Evolutionary conservation across 2,113 vertebrate genomes (phyloP).

Genomic region (Helogale parvula): DNA sequence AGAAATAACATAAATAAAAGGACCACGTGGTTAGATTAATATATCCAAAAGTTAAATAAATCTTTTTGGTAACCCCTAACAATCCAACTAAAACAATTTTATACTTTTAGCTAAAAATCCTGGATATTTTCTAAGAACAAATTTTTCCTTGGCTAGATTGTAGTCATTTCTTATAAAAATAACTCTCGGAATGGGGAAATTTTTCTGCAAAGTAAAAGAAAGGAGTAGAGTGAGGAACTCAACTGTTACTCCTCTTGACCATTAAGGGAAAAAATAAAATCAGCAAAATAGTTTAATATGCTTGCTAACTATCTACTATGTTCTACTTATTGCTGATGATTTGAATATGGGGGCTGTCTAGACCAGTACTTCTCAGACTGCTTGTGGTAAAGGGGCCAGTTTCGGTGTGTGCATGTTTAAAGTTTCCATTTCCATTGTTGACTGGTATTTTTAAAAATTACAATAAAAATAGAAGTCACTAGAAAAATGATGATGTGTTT

Average conservation of each 20-base stretch:
- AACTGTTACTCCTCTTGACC: background rate
- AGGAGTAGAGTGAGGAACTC: background rate
- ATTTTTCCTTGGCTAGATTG: background rate
- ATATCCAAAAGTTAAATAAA: constrained; percentile 36
- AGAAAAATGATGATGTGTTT: background rate
- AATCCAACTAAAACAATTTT: constrained; percentile 24
- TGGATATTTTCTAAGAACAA: constrained; percentile 22
- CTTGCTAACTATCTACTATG: background rate
- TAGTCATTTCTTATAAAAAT: background rate
- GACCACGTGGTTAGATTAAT: background rate
- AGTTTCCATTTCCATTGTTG: background rate
- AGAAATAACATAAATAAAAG: constrained; percentile 26
- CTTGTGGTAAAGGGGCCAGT: background rate
- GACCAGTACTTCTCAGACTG: background rate
- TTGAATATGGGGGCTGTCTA: constrained; percentile 3
- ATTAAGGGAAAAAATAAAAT: background rate
- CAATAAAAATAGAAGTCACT: background rate
- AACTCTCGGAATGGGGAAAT: background rate
- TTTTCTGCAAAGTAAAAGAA: background rate
- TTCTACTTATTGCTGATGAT: background rate
- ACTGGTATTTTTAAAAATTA: background rate
- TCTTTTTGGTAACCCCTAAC: constrained; percentile 9
- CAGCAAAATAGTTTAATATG: background rate
- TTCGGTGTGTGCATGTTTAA: background rate
- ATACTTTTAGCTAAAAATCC: constrained; percentile 19